Evolutionary conservation across 2,888 invertebrate species (phyloP).

Genomic region (Lypha dubia): DNA sequence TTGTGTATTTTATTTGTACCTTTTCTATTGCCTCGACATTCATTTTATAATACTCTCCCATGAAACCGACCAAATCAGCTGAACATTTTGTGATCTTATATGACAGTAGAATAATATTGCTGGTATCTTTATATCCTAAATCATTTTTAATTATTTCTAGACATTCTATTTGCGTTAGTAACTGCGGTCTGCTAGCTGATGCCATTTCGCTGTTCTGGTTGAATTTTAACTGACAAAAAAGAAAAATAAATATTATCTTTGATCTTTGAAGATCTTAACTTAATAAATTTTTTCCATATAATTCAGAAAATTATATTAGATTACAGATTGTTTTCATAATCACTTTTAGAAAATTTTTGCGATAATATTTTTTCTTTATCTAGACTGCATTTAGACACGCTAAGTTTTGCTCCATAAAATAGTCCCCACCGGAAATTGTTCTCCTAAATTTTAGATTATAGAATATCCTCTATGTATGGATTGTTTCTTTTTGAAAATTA

Average conservation of each 20-base stretch:
- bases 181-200: background rate
- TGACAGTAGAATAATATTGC: constrained; percentile 69
- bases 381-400: too few species aligned
- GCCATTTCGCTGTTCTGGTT: constrained; percentile 8
- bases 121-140: constrained; percentile 69
- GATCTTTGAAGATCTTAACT: background rate
- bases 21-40: constrained; percentile 63
- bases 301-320: too few species aligned
- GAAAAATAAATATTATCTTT: background rate
- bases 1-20: constrained; percentile 24
- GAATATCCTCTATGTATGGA: too few species aligned
- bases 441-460: too few species aligned
- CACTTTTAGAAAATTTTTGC: too few species aligned
- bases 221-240: constrained; percentile 5
- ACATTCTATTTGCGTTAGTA: constrained; percentile 75
- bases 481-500: too few species aligned
- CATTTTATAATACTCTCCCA: constrained; percentile 81
- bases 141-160: constrained; percentile 75
- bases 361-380: too few species aligned
- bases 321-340: too few species aligned
- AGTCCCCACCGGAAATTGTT: too few species aligned
- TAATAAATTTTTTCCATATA: background rate
- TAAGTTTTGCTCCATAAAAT: too few species aligned
- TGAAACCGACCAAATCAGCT: constrained; percentile 78
- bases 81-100: constrained; percentile 74